phyloP scores from a whole-genome alignment of 30 jellyfish, hydroid and myxozoan genomes.

The Hydractinia symbiolongicarpus region DNA sequence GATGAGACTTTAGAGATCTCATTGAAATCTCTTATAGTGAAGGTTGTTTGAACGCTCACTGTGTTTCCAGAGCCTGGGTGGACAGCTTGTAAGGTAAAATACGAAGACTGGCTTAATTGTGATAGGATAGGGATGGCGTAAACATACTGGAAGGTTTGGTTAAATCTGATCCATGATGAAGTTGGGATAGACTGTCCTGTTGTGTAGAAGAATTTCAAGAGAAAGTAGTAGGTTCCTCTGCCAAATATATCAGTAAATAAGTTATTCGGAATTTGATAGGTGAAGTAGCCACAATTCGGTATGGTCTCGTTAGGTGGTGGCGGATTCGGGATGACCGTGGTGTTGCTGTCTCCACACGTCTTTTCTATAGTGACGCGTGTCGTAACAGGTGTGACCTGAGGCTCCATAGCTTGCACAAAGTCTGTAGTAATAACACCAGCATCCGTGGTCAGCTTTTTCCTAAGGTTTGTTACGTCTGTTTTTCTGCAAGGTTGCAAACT shows the following conservation, averaged over 20 bases:
- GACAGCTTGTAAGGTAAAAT: conserved; percentile 44
- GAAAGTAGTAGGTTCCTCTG: conserved; percentile 40
- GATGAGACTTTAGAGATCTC: conserved; percentile 14
- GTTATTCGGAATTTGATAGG: conserved; percentile 37
- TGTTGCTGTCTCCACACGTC: conserved; percentile 13
- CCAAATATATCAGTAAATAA: conserved; percentile 47
- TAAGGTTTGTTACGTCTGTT: neutral
- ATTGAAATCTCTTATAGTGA: conserved; percentile 34
- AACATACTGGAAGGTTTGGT: conserved; percentile 43
- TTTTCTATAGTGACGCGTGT: conserved; percentile 6
- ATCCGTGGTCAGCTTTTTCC: conserved; percentile 9
- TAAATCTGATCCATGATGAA: conserved; percentile 34
- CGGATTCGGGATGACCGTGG: conserved; percentile 28
- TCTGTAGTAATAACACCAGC: neutral
- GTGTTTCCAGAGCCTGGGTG: conserved; percentile 57
- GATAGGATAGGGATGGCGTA: conserved; percentile 56
- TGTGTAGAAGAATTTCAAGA: conserved; percentile 15
- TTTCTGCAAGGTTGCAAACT: conserved; percentile 16
- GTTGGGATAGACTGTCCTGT: conserved; percentile 19
- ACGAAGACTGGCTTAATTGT: conserved; percentile 10
- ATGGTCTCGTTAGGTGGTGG: conserved; percentile 29
- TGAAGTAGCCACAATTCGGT: conserved; percentile 63
- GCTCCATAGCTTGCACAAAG: conserved; percentile 27
- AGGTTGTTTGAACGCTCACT: conserved; percentile 22
- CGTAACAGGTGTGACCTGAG: conserved; percentile 17